Evolutionary conservation across 2,113 vertebrate genomes (phyloP).

Genomic region (Bombycilla garrulus): DNA sequence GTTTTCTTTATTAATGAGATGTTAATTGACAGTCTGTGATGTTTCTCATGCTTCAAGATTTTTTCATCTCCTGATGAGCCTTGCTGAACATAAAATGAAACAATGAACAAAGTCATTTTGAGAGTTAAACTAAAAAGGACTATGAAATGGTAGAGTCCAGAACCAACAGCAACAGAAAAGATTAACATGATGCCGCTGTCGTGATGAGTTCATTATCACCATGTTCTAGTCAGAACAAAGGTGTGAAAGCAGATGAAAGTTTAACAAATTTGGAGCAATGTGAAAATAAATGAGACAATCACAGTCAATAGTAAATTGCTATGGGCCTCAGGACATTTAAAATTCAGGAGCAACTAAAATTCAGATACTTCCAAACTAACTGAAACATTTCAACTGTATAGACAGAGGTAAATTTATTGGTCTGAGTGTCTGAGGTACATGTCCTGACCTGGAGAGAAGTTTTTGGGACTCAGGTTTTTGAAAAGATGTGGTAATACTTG

Average conservation of each 20-base stretch:
- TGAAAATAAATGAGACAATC: constrained; percentile 14
- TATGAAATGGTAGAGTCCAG: background rate
- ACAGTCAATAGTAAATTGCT: background rate
- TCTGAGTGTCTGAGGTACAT: background rate
- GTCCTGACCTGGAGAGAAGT: background rate
- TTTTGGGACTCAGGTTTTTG: background rate
- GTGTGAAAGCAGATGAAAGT: constrained; percentile 27
- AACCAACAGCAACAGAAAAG: constrained; percentile 35
- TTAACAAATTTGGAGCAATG: background rate
- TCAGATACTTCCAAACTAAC: background rate
- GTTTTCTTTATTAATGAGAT: constrained; percentile 48
- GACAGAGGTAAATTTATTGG: background rate
- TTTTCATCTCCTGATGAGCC: constrained; percentile 8
- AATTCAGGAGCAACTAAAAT: background rate
- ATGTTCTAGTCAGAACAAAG: constrained; percentile 7
- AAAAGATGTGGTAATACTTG: background rate
- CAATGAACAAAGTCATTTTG: constrained; percentile 38
- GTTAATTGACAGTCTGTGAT: constrained; percentile 55
- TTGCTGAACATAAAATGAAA: constrained; percentile 12
- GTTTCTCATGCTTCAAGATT: constrained; percentile 14
- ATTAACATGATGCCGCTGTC: background rate
- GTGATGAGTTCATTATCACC: constrained; percentile 47
- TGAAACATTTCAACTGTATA: background rate
- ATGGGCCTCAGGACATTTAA: background rate
- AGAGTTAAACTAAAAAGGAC: constrained; percentile 1